Base-by-base conservation (phyloP, 2,888 invertebrate genomes). In the Furcula furcula region DNA sequence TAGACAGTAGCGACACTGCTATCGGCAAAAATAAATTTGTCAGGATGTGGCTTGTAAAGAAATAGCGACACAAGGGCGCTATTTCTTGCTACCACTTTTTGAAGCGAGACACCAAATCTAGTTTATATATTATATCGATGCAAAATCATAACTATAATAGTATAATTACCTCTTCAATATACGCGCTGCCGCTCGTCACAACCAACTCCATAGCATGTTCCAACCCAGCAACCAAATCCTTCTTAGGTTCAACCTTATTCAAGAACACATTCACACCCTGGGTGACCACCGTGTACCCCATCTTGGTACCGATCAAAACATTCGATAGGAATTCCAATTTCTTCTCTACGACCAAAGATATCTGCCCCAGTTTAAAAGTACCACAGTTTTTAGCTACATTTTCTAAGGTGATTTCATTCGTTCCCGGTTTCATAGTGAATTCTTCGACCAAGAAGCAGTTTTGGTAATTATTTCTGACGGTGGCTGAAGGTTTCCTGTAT, bases 161-260 rank as follows among this genome's bases (percentile, higher is more conserved):
- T 18, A 20, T 22, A 31, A 89, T 81, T 71, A 94, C 94, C 62
- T 93, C 79, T 27, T 91, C 90, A 65, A 97, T 92, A 41, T 89
- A 90, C 37, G 93, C 92, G 77, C 96, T 96, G 2, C 97, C 97
- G 45, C 94, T 94, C 0, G 92, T 92, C 9, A 97, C 91, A 23
- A 93, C 91, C 32, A 97, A 65, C 52, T 93, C 91, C 83, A 97
- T 92, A 11, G 91, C 90, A 73, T 97, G 96, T 53, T 94, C 92
- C 45, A 96, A 89, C 0, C 97, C 97, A 0, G 96, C 95, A 4
- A 97, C 90, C 27, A 97, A 83, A 56, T 95, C 94, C 46, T 93
- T 93, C 75, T 84, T 92, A 62, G 76, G 91, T 39, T 75, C 87
- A 22, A 76, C 88, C 49, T 82, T 91, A 76, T 89, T 89, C 48